A percentile compares a stretch with the other conserved stretches of the same genome.
Evolutionary conservation across 2,113 vertebrate species (phyloP).

Genomic region (Psettodes erumei): DNA sequence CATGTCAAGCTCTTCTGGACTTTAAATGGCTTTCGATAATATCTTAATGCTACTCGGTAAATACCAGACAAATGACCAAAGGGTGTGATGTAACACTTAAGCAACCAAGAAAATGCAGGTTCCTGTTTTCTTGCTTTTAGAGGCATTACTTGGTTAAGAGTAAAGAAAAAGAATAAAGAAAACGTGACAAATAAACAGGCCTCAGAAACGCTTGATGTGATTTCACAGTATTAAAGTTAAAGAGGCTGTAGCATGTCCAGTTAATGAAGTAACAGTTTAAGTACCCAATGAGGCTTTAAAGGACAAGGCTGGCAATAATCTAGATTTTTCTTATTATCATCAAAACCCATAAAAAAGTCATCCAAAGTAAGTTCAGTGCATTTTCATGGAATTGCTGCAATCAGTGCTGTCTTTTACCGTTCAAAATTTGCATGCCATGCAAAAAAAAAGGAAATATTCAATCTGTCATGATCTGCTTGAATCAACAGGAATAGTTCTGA

Average conservation of each 20-base stretch:
- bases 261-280: conserved; percentile 25
- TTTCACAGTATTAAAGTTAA: conserved; percentile 71
- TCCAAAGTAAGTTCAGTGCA: no score
- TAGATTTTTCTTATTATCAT: conserved; percentile 4
- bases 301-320: conserved; percentile 8
- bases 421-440: not conserved
- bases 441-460: not conserved
- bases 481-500: not conserved
- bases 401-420: not conserved
- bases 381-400: not conserved
- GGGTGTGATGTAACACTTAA: conserved; percentile 26
- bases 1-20: conserved; percentile 37
- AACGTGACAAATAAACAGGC: conserved; percentile 26
- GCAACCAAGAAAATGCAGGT: conserved; percentile 46
- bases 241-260: conserved; percentile 52
- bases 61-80: conserved; percentile 59
- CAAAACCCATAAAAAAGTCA: conserved; percentile 20
- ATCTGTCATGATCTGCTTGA: not conserved
- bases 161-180: conserved; percentile 44
- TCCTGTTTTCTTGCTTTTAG: conserved; percentile 12
- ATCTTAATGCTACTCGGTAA: conserved; percentile 64
- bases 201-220: conserved; percentile 2
- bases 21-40: conserved; percentile 58
- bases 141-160: conserved; percentile 24
- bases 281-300: conserved; percentile 14